Percentiles rank a stretch among this genome's conserved stretches.
These are phyloP conservation scores for Bathynomus jamesi DNA, from an alignment of 1,140 invertebrate species.

Conservation along the genomic window DNA sequence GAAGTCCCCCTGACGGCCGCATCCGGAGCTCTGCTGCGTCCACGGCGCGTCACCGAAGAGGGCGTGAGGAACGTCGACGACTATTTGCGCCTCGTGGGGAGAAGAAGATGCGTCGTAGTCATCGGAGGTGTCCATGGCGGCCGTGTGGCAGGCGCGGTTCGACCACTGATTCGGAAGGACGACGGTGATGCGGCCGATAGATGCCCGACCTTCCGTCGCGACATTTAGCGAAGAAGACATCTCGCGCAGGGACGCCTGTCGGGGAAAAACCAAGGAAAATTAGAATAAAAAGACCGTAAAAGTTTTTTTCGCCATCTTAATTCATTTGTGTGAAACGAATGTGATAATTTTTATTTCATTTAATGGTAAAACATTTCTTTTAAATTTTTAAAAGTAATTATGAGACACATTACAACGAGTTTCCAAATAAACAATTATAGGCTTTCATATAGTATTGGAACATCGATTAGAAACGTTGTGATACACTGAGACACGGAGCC, in stretches of 20 bases:
- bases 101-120: slow-evolving; percentile 18
- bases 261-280: no score
- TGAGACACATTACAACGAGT: no score
- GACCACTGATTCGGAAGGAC: slow-evolving; percentile 51
- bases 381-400: no score
- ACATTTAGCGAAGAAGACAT: slow-evolving; percentile 42
- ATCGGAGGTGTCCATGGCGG: not conserved
- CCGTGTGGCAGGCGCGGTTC: slow-evolving; percentile 17
- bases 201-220: slow-evolving; percentile 50
- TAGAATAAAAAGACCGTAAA: no score
- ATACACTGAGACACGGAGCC: no score
- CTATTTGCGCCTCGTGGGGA: slow-evolving; percentile 43
- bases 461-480: no score
- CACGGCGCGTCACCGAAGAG: slow-evolving; percentile 48
- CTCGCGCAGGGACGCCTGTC: slow-evolving; percentile 24
- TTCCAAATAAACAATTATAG: no score
- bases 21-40: slow-evolving; percentile 54
- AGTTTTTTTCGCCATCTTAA: no score
- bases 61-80: slow-evolving; percentile 47
- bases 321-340: no score
- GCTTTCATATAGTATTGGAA: no score
- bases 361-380: no score
- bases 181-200: slow-evolving; percentile 48
- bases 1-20: slow-evolving; percentile 53
- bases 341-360: no score